A percentile compares a stretch with the other conserved stretches of the same genome.
phyloP scores from a whole-genome alignment of 35 echinoderm and acorn worm species.

The Patiria miniata region DNA sequence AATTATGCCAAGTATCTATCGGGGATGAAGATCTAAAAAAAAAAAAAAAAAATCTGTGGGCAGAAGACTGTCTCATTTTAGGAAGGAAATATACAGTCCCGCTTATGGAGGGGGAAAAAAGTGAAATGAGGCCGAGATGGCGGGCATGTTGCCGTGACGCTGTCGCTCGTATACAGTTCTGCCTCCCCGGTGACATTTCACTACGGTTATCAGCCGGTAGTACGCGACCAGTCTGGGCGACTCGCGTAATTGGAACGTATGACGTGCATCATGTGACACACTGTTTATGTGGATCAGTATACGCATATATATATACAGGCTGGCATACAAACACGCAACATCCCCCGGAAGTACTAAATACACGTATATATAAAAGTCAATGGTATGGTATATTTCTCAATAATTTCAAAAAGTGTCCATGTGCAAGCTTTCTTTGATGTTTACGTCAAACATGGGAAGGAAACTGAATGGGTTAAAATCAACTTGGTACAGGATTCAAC shows the following conservation, averaged over 20 bases:
- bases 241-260: slow-evolving; percentile 2
- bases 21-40: too few relatives aligned
- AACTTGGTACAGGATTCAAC: too few relatives aligned
- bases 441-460: too few relatives aligned
- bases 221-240: slow-evolving; percentile 1
- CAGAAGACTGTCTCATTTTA: neutral
- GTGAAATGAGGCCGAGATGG: neutral
- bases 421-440: too few relatives aligned
- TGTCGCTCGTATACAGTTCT: neutral
- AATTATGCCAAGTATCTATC: too few relatives aligned
- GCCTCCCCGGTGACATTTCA: slow-evolving; percentile 16
- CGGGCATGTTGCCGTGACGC: slow-evolving; percentile 7
- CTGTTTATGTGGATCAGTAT: neutral
- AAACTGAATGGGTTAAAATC: too few relatives aligned
- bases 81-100: slow-evolving; percentile 3
- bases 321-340: too few relatives aligned
- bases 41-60: neutral
- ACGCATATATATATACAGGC: too few relatives aligned
- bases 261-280: slow-evolving; percentile 27
- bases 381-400: too few relatives aligned
- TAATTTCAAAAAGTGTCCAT: too few relatives aligned
- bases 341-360: too few relatives aligned
- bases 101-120: neutral
- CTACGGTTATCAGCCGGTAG: slow-evolving; percentile 18
- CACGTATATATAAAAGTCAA: too few relatives aligned